phyloP scores from a whole-genome alignment of 2,113 vertebrate genomes.

The Anguilla rostrata region DNA sequence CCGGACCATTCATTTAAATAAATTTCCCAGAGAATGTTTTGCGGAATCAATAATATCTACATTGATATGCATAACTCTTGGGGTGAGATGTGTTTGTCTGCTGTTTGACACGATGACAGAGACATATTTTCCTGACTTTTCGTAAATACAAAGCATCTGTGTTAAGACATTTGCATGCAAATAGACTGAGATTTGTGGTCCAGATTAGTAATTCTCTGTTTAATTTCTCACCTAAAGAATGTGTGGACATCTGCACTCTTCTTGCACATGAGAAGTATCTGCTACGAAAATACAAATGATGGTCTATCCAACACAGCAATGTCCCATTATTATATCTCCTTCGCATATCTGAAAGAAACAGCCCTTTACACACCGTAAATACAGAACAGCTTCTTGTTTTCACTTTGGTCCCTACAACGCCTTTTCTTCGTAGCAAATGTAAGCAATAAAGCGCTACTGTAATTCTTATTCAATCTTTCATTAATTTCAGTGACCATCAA shows the following conservation, averaged over 20 bases:
- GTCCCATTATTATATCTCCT: not conserved
- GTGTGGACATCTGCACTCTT: constrained; percentile 1
- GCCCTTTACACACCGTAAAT: not conserved
- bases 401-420: not conserved
- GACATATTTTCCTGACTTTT: not conserved
- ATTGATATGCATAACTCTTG: not conserved
- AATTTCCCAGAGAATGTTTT: not conserved
- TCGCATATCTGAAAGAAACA: not conserved
- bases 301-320: not conserved
- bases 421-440: not conserved
- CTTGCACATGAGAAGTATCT: not conserved
- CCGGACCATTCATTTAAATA: not conserved
- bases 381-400: not conserved
- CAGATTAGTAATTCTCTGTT: not conserved
- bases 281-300: not conserved
- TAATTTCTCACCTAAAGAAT: not conserved
- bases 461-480: not conserved
- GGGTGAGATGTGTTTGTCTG: not conserved
- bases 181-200: not conserved
- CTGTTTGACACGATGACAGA: not conserved
- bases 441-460: not conserved
- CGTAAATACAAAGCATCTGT: not conserved
- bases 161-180: not conserved
- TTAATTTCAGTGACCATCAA: not conserved
- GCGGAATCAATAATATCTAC: not conserved